phyloP scores from a whole-genome alignment of 2,797 vertebrate species.

The Muraenolepis orangiensis region DNA sequence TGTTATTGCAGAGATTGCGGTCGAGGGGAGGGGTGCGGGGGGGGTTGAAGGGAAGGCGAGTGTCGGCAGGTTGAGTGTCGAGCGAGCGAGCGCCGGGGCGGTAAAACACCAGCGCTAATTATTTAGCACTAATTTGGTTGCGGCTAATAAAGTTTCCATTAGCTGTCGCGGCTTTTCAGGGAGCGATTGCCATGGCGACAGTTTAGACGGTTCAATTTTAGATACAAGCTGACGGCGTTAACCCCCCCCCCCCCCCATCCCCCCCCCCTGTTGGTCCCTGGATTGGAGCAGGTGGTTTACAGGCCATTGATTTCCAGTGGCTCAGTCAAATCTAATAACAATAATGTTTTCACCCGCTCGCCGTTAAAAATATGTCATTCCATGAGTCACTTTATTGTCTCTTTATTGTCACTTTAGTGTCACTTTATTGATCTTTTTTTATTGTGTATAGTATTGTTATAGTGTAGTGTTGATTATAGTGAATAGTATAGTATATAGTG shows the following conservation, averaged over 20 bases:
- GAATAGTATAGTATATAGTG: too few relatives aligned
- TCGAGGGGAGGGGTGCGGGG: too few relatives aligned
- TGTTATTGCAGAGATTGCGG: background rate
- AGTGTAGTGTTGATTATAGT: too few relatives aligned
- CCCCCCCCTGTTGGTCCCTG: background rate
- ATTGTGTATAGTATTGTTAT: too few relatives aligned
- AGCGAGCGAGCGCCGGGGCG: background rate
- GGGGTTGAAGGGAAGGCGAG: too few relatives aligned
- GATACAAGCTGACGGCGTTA: background rate
- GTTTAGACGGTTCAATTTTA: background rate
- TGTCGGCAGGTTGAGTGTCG: background rate
- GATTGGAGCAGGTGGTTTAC: too few relatives aligned
- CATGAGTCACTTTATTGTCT: too few relatives aligned
- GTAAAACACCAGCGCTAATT: background rate
- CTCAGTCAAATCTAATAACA: background rate
- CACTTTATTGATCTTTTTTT: too few relatives aligned
- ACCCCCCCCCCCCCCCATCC: too few relatives aligned
- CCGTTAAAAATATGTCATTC: too few relatives aligned
- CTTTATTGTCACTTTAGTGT: too few relatives aligned
- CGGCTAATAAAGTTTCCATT: conserved; percentile 42
- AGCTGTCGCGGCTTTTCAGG: conserved; percentile 23
- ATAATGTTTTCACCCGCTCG: too few relatives aligned
- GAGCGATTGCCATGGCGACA: background rate
- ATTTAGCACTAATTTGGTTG: conserved; percentile 15
- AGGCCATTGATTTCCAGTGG: background rate